Conservation (phyloP, 2,797 vertebrate species). For the Neomorphus geoffroyi region DNA sequence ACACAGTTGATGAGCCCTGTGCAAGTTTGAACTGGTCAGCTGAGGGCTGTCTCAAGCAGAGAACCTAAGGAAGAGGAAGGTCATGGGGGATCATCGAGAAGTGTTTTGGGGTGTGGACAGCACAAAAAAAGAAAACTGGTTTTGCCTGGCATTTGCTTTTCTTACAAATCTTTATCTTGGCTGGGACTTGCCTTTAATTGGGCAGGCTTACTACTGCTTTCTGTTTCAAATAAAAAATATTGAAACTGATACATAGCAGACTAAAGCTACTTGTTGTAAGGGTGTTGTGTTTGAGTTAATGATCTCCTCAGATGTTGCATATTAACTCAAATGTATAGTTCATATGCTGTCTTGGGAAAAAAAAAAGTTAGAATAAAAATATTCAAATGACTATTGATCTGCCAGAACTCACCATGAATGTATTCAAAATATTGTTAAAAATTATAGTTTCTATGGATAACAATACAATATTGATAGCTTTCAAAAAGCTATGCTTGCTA, state of each 20-base stretch:
- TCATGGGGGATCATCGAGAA: fast-evolving
- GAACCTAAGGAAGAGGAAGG: neutral
- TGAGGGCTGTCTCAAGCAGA: neutral
- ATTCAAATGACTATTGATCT: neutral
- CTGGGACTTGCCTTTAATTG: neutral
- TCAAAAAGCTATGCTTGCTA: neutral
- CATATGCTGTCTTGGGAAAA: neutral
- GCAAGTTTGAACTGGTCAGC: neutral
- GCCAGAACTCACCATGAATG: neutral
- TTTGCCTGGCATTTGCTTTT: neutral
- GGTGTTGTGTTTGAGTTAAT: neutral
- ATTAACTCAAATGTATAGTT: neutral
- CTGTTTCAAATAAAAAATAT: neutral
- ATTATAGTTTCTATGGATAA: neutral
- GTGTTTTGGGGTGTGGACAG: neutral
- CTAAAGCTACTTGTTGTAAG: neutral
- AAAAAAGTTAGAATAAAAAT: neutral
- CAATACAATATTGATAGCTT: neutral
- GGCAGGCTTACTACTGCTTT: neutral
- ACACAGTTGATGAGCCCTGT: fast-evolving
- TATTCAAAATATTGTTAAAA: neutral
- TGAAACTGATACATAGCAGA: neutral
- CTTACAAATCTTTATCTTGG: neutral
- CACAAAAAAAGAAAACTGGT: neutral
- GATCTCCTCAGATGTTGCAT: neutral